Evolutionary conservation across 2,797 vertebrate genomes (phyloP), one percentile per base, ranked within the genome.

Genomic region (Balearica regulorum): DNA sequence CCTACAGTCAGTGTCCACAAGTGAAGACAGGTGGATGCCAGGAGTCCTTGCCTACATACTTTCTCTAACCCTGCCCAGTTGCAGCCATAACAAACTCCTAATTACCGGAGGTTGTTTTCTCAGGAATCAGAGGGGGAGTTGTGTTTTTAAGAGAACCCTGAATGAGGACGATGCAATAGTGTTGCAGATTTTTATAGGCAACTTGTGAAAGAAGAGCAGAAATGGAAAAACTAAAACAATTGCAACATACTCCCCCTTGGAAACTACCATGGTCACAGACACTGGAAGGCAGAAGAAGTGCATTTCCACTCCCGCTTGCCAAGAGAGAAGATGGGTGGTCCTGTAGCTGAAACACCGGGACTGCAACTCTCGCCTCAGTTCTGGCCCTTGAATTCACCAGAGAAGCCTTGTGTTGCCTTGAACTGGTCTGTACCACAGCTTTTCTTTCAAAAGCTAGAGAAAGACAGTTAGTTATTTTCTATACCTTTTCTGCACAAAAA

Each of bases 151-250:
- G 66, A 60, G 41, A 43, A 53, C 44, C 65, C 51, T 35, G 81
- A 61, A 68, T 2, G 11, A 35, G 65, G 61, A 75, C 17, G 4
- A 2, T 89, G 33, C 65, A 57, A 31, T 22, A 54, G 19, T 10
- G 1, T 39, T 90, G 83, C 71, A 83, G 70, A 51, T 71, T 83
- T 93, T 90, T 81, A 60, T 28, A 75, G 65, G 41, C 81, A 77
- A 39, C 75, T 80, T 64, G 73, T 92, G 90, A 91, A 90, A 94
- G 80, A 94, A 87, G 83, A 93, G 82, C 57, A 95, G 73, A 95
- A 93, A 91, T 92, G 81, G 92, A 94, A 94, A 94, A 87, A 75
- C 33, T 86, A 79, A 26, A 96, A 46, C 62, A 76, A 55, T 46
- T 94, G 91, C 73, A 89, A 61, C 77, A 46, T 49, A 39, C 65